Evolutionary conservation across 2,113 vertebrate genomes (phyloP).

Genomic region (Colistium nudipinnis): DNA sequence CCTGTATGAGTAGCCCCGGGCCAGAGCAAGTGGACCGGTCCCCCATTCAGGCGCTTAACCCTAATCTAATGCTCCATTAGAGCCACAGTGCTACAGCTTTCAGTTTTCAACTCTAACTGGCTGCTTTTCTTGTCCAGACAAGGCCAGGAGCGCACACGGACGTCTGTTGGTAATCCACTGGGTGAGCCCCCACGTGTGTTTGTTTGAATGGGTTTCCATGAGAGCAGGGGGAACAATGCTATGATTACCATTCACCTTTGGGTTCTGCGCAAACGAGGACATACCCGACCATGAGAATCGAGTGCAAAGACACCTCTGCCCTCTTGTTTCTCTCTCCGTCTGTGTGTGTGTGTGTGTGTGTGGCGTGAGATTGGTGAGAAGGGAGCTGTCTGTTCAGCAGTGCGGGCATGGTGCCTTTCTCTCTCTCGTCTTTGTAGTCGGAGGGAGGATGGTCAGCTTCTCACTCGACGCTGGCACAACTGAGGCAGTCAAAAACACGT

Average conservation of each 20-base stretch:
- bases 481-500: constrained; percentile 51
- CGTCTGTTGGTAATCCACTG: constrained; percentile 65
- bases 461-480: constrained; percentile 40
- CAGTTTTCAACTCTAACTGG: constrained; percentile 64
- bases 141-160: constrained; percentile 41
- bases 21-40: constrained; percentile 68
- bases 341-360: not conserved
- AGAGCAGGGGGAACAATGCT: constrained; percentile 42
- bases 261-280: constrained; percentile 30
- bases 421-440: constrained; percentile 11
- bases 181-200: constrained; percentile 55
- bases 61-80: constrained; percentile 81
- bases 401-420: constrained; percentile 4
- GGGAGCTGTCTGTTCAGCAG: constrained; percentile 18
- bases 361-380: constrained; percentile 6
- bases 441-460: constrained; percentile 12
- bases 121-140: constrained; percentile 39
- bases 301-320: not conserved
- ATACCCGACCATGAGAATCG: not conserved
- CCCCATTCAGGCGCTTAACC: constrained; percentile 78
- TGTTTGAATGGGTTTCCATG: constrained; percentile 46
- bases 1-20: constrained; percentile 63
- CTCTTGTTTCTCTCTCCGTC: constrained; percentile 1
- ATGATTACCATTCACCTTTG: constrained; percentile 24
- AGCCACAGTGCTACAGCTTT: constrained; percentile 67